Evolutionary conservation across 2,888 invertebrate genomes (phyloP).

Genomic region (Drosophila siamana): DNA sequence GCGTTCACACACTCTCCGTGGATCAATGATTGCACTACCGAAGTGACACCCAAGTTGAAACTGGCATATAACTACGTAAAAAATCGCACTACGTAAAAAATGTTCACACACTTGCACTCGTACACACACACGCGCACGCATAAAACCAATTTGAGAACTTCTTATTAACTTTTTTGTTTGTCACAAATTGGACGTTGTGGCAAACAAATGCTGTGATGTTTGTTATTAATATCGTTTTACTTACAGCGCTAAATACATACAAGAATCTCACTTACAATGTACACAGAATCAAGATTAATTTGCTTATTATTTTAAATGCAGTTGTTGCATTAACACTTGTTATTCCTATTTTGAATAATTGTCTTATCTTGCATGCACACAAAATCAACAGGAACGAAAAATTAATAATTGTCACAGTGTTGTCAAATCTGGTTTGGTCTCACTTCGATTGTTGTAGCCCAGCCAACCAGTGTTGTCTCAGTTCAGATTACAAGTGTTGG

Average conservation of each 20-base stretch:
- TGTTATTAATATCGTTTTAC: constrained; percentile 37
- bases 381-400: constrained; percentile 16
- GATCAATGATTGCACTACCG: constrained; percentile 34
- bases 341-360: not conserved
- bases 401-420: constrained; percentile 15
- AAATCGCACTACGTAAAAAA: not conserved
- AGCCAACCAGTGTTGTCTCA: constrained; percentile 16
- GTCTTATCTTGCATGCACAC: constrained; percentile 15
- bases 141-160: constrained; percentile 22
- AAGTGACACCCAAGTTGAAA: constrained; percentile 37
- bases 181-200: constrained; percentile 17
- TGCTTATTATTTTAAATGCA: not conserved
- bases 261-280: constrained; percentile 44
- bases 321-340: not conserved
- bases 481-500: not conserved
- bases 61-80: constrained; percentile 29
- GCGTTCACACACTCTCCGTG: constrained; percentile 15
- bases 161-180: constrained; percentile 1
- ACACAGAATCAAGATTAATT: constrained; percentile 11
- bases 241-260: constrained; percentile 42
- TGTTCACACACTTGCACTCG: constrained; percentile 2
- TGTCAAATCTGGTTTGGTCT: not conserved
- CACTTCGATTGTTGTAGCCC: not conserved
- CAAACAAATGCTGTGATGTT: constrained; percentile 7
- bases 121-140: not conserved